Evolutionary conservation across 1,140 invertebrate genomes (phyloP).

Genomic region (Trachelipus rathkii): DNA sequence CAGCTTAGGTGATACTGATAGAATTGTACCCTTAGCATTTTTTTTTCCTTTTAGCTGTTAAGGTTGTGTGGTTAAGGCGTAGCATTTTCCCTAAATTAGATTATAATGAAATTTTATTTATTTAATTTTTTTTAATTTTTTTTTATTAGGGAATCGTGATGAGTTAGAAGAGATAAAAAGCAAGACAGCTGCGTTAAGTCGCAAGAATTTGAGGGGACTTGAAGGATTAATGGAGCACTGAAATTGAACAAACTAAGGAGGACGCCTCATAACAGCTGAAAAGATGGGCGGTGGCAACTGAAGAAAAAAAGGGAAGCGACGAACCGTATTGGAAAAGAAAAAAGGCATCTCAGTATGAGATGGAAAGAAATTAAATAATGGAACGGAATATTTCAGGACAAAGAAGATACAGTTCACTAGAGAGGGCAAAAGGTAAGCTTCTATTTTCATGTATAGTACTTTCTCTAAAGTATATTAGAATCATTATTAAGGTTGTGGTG

Average conservation of each 20-base stretch:
- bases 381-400: conserved; percentile 85
- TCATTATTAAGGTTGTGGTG: too few species aligned
- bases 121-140: not conserved
- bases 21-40: too few species aligned
- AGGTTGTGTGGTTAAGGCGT: too few species aligned
- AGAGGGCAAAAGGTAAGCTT: conserved; percentile 61
- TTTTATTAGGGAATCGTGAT: conserved; percentile 71
- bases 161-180: conserved; percentile 93
- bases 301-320: conserved; percentile 89
- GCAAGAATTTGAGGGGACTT: conserved; percentile 97
- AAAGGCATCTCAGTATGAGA: conserved; percentile 70
- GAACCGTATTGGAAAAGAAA: conserved; percentile 79
- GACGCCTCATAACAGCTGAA: conserved; percentile 93
- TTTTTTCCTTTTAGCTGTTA: too few species aligned
- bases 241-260: conserved; percentile 96
- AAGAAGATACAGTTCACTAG: conserved; percentile 84
- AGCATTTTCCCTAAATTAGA: not conserved
- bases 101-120: not conserved
- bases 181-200: conserved; percentile 73
- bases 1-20: conserved; percentile 60
- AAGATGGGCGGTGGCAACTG: conserved; percentile 79
- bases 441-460: too few species aligned
- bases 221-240: conserved; percentile 90
- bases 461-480: too few species aligned
- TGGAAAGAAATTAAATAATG: too few species aligned